Percentiles rank a stretch among this genome's conserved stretches.
Conservation (phyloP, 1,140 invertebrate species). For the Drosophila oshimai region DNA sequence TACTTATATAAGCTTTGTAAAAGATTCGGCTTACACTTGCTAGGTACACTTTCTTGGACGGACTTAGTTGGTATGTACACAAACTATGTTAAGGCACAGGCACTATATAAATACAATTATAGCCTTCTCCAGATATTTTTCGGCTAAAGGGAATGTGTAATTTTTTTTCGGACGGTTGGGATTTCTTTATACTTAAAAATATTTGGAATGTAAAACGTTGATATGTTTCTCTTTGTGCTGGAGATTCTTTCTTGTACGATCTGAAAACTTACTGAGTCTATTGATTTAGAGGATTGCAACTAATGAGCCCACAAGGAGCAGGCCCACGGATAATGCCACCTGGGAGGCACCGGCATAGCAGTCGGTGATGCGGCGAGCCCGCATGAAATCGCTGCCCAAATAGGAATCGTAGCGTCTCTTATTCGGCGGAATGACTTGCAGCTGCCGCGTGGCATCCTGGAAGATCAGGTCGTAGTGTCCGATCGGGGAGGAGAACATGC, state of each 20-base stretch:
- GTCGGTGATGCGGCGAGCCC: constrained; percentile 90
- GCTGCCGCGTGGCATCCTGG: constrained; percentile 93
- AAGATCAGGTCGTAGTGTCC: constrained; percentile 95
- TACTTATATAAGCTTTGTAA: constrained; percentile 35
- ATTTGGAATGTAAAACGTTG: constrained; percentile 33
- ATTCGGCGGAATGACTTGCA: constrained; percentile 87
- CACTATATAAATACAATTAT: constrained; percentile 3
- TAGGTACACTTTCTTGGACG: constrained; percentile 35
- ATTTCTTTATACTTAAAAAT: constrained; percentile 6
- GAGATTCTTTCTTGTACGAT: constrained; percentile 35
- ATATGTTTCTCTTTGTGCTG: constrained; percentile 40
- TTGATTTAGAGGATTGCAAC: constrained; percentile 39
- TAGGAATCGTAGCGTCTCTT: constrained; percentile 86
- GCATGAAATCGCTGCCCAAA: constrained; percentile 89
- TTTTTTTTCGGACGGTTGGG: constrained; percentile 12
- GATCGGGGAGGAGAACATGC: constrained; percentile 92
- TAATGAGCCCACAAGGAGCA: constrained; percentile 34
- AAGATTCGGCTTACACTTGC: constrained; percentile 13
- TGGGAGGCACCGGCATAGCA: constrained; percentile 86
- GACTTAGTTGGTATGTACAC: constrained; percentile 40
- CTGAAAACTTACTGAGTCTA: constrained; percentile 1
- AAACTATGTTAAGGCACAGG: constrained; percentile 38
- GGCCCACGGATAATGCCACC: constrained; percentile 41
- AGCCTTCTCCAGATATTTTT: neutral
- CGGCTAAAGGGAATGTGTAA: neutral